Percentiles rank a stretch among this genome's conserved stretches.
Conservation (phyloP, 2,113 vertebrate genomes). For the Crotophaga sulcirostris region DNA sequence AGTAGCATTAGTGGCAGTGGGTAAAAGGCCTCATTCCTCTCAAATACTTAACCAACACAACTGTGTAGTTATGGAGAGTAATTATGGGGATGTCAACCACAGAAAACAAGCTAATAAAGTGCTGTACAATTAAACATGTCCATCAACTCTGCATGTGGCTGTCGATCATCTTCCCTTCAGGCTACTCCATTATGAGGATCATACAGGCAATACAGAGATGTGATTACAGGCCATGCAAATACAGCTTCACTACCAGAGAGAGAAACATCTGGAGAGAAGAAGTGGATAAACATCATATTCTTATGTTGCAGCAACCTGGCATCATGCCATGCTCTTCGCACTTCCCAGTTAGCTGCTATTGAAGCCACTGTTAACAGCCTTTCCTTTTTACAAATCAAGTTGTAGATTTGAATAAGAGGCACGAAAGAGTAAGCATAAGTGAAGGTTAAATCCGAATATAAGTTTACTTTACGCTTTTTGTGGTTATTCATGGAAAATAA, state of each 20-base stretch:
- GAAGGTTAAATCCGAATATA: background rate
- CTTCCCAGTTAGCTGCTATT: background rate
- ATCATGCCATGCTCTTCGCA: background rate
- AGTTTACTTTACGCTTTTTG: background rate
- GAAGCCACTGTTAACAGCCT: background rate
- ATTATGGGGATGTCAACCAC: background rate
- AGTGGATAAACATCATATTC: background rate
- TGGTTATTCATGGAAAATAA: background rate
- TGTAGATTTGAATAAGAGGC: background rate
- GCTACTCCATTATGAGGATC: background rate
- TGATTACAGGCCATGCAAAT: background rate
- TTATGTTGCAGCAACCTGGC: background rate
- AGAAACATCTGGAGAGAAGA: background rate
- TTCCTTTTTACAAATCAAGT: background rate
- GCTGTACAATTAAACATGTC: background rate
- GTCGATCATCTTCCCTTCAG: background rate
- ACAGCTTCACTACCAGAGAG: background rate
- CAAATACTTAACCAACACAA: background rate
- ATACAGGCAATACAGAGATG: background rate
- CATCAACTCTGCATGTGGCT: background rate
- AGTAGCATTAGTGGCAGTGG: background rate
- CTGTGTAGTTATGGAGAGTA: background rate
- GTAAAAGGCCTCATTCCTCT: background rate
- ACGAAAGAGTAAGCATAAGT: background rate
- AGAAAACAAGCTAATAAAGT: background rate